Evolutionary conservation across 1,140 invertebrate genomes (phyloP), one percentile per base, ranked within the genome.

Genomic region (Dufourea novaeangliae): DNA sequence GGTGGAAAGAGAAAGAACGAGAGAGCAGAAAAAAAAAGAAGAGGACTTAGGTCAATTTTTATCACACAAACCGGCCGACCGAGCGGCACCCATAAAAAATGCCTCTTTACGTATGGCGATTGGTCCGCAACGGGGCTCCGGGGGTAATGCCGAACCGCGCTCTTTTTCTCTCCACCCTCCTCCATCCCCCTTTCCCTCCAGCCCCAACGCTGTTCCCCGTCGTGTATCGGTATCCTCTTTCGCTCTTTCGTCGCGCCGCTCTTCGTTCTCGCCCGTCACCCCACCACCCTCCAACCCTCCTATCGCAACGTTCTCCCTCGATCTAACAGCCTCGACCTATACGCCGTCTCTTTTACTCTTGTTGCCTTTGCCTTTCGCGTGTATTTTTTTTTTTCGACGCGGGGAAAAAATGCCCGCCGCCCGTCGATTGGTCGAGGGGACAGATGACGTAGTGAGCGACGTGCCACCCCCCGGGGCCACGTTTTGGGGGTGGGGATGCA

Each of bases 21-120:
- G n/a, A 61, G 54, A n/a, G 17, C 12, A 46, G 54, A 76, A 90
- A 90, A 90, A 90, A 87, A 91, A 91, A 88, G 77, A 85, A 83
- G 78, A 88, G 80, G 80, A 91, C 92, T 91, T 92, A 91, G 90
- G 91, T 92, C 92, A 92, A 92, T 92, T 92, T 92, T 92, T 92
- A 92, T 92, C 91, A 91, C 91, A 91, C 90, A 92, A 91, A 91
- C 90, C 89, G 88, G 90, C 86, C 87, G 89, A 87, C 86, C 89
- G 88, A 90, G 88, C 88, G 89, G 92, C 90, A 87, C 91, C 92
- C 91, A 92, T 92, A 92, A 92, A 92, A 92, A 92, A 92, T 92
- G 91, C 91, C 91, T 92, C 92, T 92, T 92, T 92, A 92, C 92
- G 92, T 92, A 92, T 92, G 92, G 92, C 91, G 92, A 92, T 92